Conservation (phyloP, 2,797 vertebrate species). For the Anisognathus igniventris region DNA sequence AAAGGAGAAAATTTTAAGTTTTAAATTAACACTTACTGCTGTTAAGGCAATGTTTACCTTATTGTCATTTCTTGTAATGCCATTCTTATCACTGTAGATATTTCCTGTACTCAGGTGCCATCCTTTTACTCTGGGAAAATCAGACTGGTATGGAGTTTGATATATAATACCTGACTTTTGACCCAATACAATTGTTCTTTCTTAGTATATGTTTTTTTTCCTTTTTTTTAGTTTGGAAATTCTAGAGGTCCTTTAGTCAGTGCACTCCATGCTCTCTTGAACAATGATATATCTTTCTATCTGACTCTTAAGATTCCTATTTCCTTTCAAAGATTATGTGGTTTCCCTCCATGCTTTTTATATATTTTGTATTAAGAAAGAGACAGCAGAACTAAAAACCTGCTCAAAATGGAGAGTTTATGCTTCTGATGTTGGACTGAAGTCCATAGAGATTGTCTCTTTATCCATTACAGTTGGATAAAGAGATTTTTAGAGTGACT, state of each 20-base stretch:
- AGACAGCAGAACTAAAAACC: neutral
- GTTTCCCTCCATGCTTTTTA: neutral
- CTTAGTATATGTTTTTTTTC: neutral
- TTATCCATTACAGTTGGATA: constrained; percentile 48
- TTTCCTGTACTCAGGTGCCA: neutral
- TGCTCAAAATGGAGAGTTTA: neutral
- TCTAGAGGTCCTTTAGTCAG: neutral
- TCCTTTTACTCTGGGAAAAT: neutral
- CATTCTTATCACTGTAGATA: neutral
- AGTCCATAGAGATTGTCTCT: neutral
- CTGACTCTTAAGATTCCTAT: neutral
- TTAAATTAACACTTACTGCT: neutral
- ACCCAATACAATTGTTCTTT: neutral
- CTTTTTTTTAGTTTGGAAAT: neutral
- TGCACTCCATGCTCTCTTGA: neutral
- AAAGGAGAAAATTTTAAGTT: neutral
- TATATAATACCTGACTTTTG: neutral
- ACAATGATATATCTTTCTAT: neutral
- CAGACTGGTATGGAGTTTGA: neutral
- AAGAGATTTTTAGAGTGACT: constrained; percentile 27
- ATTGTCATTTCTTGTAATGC: neutral
- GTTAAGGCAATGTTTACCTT: neutral
- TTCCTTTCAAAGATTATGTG: neutral
- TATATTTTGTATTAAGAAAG: neutral
- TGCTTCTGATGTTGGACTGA: neutral